Percentiles rank a stretch among this genome's conserved stretches.
These are phyloP conservation scores for Eospalax fontanierii DNA, from an alignment of 2,797 vertebrate genomes.

Conservation along the genomic window DNA sequence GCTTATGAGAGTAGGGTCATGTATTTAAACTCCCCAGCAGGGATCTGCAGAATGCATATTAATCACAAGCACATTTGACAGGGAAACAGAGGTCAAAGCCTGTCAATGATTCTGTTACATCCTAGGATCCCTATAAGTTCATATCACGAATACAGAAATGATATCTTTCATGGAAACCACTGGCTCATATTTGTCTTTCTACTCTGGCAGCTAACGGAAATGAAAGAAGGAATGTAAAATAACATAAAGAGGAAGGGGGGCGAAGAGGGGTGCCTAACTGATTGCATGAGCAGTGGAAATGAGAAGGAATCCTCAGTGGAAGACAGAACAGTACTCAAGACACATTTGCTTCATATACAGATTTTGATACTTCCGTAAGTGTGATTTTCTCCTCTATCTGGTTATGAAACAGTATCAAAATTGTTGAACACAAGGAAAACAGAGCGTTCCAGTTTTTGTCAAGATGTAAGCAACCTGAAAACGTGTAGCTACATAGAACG, in stretches of 20 bases:
- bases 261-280: too few species aligned
- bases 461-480: conserved; percentile 41
- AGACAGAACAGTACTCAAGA: background rate
- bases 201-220: background rate
- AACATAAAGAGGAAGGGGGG: too few species aligned
- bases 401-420: background rate
- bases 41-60: too few species aligned
- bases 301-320: background rate
- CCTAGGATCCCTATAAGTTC: background rate
- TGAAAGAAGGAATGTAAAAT: background rate
- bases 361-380: background rate
- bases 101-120: background rate
- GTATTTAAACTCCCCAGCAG: accelerated
- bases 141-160: background rate
- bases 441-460: conserved; percentile 1
- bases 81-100: too few species aligned
- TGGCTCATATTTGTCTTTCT: background rate
- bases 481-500: background rate
- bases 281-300: background rate
- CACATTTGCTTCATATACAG: background rate
- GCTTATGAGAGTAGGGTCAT: background rate
- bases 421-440: background rate
- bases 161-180: background rate
- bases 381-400: background rate
- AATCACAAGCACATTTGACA: background rate